Evolutionary conservation across 2,888 invertebrate genomes (phyloP), one percentile per base, ranked within the genome.

Genomic region (Heteropelma amictum): DNA sequence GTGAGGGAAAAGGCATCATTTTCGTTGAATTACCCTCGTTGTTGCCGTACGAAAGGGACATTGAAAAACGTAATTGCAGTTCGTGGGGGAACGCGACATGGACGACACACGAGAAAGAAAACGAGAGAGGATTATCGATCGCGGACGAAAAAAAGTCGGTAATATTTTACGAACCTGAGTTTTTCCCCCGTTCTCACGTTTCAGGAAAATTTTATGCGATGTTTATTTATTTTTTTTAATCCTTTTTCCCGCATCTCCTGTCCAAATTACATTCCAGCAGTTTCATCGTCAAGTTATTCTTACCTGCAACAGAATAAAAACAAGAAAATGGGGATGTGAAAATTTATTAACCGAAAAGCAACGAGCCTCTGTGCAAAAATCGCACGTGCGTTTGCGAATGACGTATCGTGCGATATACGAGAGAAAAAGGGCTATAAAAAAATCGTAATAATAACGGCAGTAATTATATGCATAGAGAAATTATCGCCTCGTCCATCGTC

Each of bases 271-370:
- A 42, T 54, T 70, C 51, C 38, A 7, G 17, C 35, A 12, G 21
- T 60, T 53, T 19, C 8, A 42, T 40, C 7, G 8, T 33, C 28
- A 0, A 2, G 8, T 40, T 40, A 17, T 54, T 28, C 76, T 79
- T 72, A 79, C 79, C 79, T 79, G 77, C 2, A 79, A 79, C 76
- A 72, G n/a, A 45, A 64, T 68, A 40, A 63, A 12, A 53, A 42
- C 42, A 30, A 42, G 23, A 60, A 40, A 45, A 51, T 30, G 8
- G 49, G 35, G 30, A 63, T 28, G 33, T 26, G n/a, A 47, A 21
- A 33, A 35, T 40, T 61, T 21, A 5, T 8, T 21, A 61, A 21
- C 33, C 10, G 14, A 2, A 23, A 12, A 19, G 26, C 14, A 21
- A 42, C 17, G 19, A 45, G 19, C 17, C 42, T 5, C 12, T n/a